Percentiles rank a stretch among this genome's conserved stretches.
phyloP scores from a whole-genome alignment of 2,797 vertebrate species.

The Eurystomus glaucurus region DNA sequence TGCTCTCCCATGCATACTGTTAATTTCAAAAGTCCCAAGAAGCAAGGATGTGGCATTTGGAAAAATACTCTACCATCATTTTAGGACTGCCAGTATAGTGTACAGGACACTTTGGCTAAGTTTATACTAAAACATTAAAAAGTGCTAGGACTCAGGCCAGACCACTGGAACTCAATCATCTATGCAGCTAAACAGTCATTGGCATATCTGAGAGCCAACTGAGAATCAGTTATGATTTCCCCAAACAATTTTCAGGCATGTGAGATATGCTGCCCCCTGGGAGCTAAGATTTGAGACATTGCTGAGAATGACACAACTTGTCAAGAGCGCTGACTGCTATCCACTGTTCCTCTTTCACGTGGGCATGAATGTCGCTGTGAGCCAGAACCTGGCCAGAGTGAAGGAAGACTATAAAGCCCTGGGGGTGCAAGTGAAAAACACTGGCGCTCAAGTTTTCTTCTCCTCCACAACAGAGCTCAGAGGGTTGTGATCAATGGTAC shows the following conservation, averaged over 20 bases:
- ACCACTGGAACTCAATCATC: not conserved
- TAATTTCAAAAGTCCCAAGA: not conserved
- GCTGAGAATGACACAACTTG: too few relatives aligned
- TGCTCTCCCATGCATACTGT: not conserved
- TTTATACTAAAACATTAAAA: not conserved
- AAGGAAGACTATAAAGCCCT: too few relatives aligned
- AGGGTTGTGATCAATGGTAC: too few relatives aligned
- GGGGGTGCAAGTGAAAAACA: too few relatives aligned
- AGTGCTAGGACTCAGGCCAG: not conserved
- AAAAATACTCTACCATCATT: not conserved
- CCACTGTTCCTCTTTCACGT: too few relatives aligned
- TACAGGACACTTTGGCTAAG: not conserved
- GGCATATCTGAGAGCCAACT: not conserved
- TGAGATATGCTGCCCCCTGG: too few relatives aligned
- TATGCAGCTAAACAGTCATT: not conserved
- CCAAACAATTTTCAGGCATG: not conserved
- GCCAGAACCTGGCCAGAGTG: too few relatives aligned
- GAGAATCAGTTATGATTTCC: not conserved
- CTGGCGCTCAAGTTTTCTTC: too few relatives aligned
- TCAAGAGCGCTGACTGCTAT: too few relatives aligned
- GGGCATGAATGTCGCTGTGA: too few relatives aligned
- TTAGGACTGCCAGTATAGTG: not conserved
- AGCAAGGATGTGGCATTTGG: accelerated
- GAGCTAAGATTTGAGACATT: too few relatives aligned
- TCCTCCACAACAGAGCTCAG: too few relatives aligned